phyloP scores from a whole-genome alignment of 2,888 invertebrate genomes.

The Acronicta psi region DNA sequence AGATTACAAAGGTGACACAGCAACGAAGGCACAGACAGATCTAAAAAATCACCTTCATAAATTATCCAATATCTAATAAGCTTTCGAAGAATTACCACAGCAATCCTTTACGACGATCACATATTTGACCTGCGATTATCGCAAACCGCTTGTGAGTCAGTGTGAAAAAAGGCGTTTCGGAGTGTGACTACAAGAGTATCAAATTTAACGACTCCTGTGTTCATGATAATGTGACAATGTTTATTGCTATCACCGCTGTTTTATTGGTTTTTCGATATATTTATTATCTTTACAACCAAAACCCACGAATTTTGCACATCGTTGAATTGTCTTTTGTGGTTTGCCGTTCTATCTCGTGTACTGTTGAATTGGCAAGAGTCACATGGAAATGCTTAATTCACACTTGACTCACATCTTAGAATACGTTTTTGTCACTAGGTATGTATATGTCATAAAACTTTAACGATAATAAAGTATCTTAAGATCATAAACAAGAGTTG shows the following conservation, averaged over 20 bases:
- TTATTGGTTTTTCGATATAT: constrained; percentile 63
- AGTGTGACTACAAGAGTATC: constrained; percentile 63
- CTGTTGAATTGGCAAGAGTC: constrained; percentile 31
- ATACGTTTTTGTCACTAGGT: constrained; percentile 24
- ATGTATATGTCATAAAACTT: constrained; percentile 16
- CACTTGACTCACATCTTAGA: constrained; percentile 31
- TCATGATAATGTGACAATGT: constrained; percentile 69
- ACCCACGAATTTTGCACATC: constrained; percentile 45
- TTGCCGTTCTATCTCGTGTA: constrained; percentile 34
- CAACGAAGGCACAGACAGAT: constrained; percentile 40
- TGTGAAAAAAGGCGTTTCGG: constrained; percentile 53
- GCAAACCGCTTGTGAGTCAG: constrained; percentile 51
- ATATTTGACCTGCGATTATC: constrained; percentile 54
- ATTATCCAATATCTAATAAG: constrained; percentile 50
- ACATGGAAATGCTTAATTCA: constrained; percentile 49
- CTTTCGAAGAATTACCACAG: constrained; percentile 45
- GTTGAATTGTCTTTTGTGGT: constrained; percentile 29
- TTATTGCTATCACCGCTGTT: constrained; percentile 66
- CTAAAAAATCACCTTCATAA: constrained; percentile 42
- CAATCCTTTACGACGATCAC: constrained; percentile 53
- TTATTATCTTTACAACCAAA: constrained; percentile 57
- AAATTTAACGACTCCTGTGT: constrained; percentile 74
- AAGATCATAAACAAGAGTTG: not conserved
- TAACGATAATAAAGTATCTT: constrained; percentile 24
- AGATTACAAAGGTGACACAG: constrained; percentile 48